phyloP scores from a whole-genome alignment of 2,113 vertebrate species.

The Phaethon lepturus region DNA sequence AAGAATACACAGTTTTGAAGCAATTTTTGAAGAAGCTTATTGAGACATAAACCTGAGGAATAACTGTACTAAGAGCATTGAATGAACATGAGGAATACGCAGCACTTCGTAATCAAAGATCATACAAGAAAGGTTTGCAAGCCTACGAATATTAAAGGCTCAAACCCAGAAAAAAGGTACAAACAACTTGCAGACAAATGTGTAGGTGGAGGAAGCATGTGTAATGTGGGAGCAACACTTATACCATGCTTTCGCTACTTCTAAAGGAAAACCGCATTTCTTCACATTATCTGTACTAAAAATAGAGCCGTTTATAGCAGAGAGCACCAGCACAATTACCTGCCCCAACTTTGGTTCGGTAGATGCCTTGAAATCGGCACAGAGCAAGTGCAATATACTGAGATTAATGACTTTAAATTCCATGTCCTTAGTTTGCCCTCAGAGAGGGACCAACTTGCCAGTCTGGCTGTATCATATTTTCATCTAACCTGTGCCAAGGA shows the following conservation, averaged over 20 bases:
- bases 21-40: not conserved
- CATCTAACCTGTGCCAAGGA: not conserved
- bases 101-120: not conserved
- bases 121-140: not conserved
- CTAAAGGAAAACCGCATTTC: constrained; percentile 56
- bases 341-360: not conserved
- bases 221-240: not conserved
- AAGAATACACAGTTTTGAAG: not conserved
- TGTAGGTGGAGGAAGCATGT: constrained; percentile 26
- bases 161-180: not conserved
- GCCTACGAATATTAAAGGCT: not conserved
- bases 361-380: not conserved
- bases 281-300: constrained; percentile 21
- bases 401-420: not conserved
- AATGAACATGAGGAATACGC: not conserved
- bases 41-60: not conserved
- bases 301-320: not conserved
- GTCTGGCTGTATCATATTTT: not conserved
- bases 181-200: not conserved
- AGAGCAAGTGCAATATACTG: not conserved
- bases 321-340: not conserved
- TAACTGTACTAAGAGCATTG: not conserved
- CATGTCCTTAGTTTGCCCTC: not conserved
- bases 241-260: not conserved
- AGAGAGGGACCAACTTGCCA: not conserved